Evolutionary conservation across 1,140 invertebrate species (phyloP).

Genomic region (Brachionus asplanchnoidis): DNA sequence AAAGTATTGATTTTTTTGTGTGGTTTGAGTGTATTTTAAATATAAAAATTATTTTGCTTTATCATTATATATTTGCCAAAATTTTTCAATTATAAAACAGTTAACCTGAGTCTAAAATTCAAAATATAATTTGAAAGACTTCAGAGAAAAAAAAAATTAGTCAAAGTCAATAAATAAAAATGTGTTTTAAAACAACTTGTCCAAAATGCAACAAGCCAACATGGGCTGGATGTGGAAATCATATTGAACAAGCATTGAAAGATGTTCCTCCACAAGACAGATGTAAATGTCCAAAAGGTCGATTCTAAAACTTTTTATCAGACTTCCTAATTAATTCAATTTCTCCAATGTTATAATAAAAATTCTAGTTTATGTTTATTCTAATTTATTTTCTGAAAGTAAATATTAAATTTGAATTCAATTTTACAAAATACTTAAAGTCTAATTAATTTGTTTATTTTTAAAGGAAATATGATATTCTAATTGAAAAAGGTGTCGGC

Average conservation of each 20-base stretch:
- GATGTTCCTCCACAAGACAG: background rate
- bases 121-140: background rate
- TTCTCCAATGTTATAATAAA: background rate
- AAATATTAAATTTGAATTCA: background rate
- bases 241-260: conserved; percentile 38
- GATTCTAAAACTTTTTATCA: background rate
- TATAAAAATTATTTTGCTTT: background rate
- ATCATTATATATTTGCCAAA: background rate
- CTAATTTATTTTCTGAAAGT: background rate
- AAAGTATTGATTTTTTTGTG: background rate
- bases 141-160: background rate
- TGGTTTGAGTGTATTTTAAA: background rate
- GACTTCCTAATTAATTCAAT: background rate
- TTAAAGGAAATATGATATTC: no score
- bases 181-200: conserved; percentile 33
- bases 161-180: background rate
- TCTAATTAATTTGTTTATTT: no score
- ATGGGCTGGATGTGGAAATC: conserved; percentile 31
- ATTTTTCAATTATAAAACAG: background rate
- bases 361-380: background rate
- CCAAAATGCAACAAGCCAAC: conserved; percentile 34
- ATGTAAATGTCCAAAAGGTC: conserved; percentile 19
- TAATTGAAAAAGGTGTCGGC: no score
- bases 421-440: no score
- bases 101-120: background rate